Evolutionary conservation across 92 coral and sea anemone genomes (phyloP).

Genomic region (Epizoanthus ramosus): DNA sequence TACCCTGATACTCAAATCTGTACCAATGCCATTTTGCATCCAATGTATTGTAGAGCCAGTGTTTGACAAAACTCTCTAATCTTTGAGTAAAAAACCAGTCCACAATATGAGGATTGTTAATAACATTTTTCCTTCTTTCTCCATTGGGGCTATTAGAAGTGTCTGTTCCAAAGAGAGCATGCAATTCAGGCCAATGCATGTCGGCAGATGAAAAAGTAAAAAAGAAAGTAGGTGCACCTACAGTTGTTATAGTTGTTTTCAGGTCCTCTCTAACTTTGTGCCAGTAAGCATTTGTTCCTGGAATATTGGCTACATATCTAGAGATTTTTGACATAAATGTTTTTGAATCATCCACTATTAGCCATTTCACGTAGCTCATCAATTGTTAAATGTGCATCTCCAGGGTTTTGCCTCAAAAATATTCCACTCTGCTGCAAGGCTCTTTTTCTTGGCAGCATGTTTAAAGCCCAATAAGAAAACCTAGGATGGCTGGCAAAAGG

Average conservation of each 20-base stretch:
- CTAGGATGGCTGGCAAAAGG: slow-evolving; percentile 46
- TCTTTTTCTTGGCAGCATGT: slow-evolving; percentile 39
- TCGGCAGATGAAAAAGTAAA: slow-evolving; percentile 58
- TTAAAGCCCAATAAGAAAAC: slow-evolving; percentile 52
- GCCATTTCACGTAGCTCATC: slow-evolving; percentile 55
- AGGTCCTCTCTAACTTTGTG: slow-evolving; percentile 48
- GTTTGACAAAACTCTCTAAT: slow-evolving; percentile 56
- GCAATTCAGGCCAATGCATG: slow-evolving; percentile 63
- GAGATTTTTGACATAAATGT: slow-evolving; percentile 54
- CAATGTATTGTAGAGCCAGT: slow-evolving; percentile 61
- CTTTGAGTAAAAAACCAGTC: slow-evolving; percentile 65
- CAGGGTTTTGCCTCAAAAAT: slow-evolving; percentile 54
- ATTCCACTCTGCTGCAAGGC: slow-evolving; percentile 48
- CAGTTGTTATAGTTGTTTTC: slow-evolving; percentile 43
- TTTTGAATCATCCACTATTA: not conserved
- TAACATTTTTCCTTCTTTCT: slow-evolving; percentile 51
- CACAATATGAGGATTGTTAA: slow-evolving; percentile 60
- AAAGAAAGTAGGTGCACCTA: slow-evolving; percentile 49
- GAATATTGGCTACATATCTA: slow-evolving; percentile 49
- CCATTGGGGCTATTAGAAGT: not conserved
- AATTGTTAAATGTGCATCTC: slow-evolving; percentile 54
- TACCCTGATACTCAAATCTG: slow-evolving; percentile 49
- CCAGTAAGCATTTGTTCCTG: slow-evolving; percentile 54
- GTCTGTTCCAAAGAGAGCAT: slow-evolving; percentile 41
- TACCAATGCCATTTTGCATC: slow-evolving; percentile 54